Evolutionary conservation across 2,113 vertebrate genomes (phyloP).

Genomic region (Microcebus griseorufus): DNA sequence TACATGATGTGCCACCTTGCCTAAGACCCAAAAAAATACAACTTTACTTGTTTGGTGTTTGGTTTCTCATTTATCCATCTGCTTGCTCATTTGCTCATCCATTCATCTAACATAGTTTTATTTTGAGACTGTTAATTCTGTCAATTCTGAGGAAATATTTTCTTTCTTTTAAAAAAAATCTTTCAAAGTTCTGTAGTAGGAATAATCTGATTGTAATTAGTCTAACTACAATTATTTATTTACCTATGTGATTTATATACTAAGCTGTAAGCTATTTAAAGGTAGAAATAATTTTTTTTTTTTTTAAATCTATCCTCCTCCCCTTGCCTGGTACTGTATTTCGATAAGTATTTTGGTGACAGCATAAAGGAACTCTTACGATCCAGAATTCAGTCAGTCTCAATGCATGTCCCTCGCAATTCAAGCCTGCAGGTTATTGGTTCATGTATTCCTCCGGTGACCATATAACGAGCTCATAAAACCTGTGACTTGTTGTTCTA

Average conservation of each 20-base stretch:
- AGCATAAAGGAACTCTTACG: background rate
- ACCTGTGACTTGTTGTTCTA: background rate
- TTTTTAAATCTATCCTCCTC: background rate
- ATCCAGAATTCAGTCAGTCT: background rate
- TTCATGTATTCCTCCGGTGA: conserved; percentile 35
- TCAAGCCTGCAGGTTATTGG: conserved; percentile 21
- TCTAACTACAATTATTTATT: conserved; percentile 6
- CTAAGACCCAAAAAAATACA: background rate
- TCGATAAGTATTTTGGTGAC: conserved; percentile 38
- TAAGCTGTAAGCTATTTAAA: background rate
- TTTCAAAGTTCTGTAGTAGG: background rate
- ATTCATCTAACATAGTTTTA: conserved; percentile 14
- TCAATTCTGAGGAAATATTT: conserved; percentile 41
- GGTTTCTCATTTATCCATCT: conserved; percentile 46
- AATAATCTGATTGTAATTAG: background rate
- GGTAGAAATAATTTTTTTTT: background rate
- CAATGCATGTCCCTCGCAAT: background rate
- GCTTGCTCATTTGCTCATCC: conserved; percentile 41
- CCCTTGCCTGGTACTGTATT: background rate
- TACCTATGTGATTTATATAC: background rate
- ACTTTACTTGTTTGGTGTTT: conserved; percentile 40
- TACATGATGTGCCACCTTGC: conserved; percentile 40
- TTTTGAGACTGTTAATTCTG: conserved; percentile 57
- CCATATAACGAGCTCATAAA: conserved; percentile 49
- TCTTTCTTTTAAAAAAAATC: background rate